Evolutionary conservation across 2,797 vertebrate genomes (phyloP).

Genomic region (Molossus alvarezi): DNA sequence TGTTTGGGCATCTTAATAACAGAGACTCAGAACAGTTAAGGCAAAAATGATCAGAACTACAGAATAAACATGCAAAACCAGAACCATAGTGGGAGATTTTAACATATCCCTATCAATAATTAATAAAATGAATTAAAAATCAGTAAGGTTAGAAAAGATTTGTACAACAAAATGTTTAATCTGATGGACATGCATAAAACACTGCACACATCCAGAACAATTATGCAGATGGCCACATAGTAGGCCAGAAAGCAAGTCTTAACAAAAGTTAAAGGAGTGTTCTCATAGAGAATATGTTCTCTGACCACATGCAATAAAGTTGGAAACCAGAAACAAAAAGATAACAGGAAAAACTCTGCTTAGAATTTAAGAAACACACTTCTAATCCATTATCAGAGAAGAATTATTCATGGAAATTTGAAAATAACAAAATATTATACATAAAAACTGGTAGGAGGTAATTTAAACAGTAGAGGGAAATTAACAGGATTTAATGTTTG

Average conservation of each 20-base stretch:
- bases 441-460: background rate
- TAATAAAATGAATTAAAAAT: background rate
- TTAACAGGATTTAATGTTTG: background rate
- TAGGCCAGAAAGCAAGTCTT: background rate
- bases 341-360: background rate
- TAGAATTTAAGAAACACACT: constrained; percentile 28
- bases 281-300: background rate
- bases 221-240: background rate
- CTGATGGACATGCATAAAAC: background rate
- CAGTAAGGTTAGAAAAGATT: background rate
- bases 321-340: background rate
- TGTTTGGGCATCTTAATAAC: background rate
- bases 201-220: background rate
- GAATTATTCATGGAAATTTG: constrained; percentile 23
- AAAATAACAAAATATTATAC: constrained; percentile 37
- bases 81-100: background rate
- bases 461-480: background rate
- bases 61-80: background rate
- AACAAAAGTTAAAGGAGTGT: background rate
- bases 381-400: background rate
- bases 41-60: background rate
- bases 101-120: background rate
- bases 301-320: background rate
- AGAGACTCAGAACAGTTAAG: background rate
- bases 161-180: background rate